Percentiles rank a stretch among this genome's conserved stretches.
These are phyloP conservation scores for Falco berigora DNA, from an alignment of 2,797 vertebrate species.

Conservation along the genomic window DNA sequence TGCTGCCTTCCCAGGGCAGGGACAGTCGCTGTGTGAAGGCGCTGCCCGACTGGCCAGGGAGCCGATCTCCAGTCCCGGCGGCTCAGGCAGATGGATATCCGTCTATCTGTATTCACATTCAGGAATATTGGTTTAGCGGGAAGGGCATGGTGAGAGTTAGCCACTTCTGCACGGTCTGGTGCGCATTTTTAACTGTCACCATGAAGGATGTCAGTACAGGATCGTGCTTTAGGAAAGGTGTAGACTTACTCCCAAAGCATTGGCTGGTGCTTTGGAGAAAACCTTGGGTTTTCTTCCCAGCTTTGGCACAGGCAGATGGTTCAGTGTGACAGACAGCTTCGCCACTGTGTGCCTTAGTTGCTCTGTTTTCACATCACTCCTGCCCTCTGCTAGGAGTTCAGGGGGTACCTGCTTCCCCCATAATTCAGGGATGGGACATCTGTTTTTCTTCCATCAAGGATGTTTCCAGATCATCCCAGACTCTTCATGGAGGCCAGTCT, in stretches of 20 bases:
- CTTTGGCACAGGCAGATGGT: background rate
- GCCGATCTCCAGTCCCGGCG: background rate
- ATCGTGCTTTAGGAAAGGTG: background rate
- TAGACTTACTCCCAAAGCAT: background rate
- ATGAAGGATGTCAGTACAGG: accelerated
- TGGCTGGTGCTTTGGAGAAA: background rate
- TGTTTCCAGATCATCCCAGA: background rate
- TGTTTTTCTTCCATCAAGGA: accelerated
- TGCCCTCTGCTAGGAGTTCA: background rate
- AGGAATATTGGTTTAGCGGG: background rate
- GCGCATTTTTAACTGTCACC: accelerated
- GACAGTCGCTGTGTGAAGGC: background rate
- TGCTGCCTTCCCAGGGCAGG: background rate
- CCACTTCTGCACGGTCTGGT: accelerated
- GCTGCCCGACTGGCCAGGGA: accelerated
- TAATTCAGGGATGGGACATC: too few species aligned
- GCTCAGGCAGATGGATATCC: background rate
- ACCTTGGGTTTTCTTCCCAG: background rate
- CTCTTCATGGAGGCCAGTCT: background rate
- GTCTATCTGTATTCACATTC: accelerated
- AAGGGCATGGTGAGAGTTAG: background rate
- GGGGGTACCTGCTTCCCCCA: background rate
- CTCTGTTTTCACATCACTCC: background rate
- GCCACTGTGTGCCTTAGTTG: background rate
- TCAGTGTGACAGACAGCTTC: background rate